Base-by-base conservation (phyloP, 2,888 invertebrate species). In the Muscina levida region DNA sequence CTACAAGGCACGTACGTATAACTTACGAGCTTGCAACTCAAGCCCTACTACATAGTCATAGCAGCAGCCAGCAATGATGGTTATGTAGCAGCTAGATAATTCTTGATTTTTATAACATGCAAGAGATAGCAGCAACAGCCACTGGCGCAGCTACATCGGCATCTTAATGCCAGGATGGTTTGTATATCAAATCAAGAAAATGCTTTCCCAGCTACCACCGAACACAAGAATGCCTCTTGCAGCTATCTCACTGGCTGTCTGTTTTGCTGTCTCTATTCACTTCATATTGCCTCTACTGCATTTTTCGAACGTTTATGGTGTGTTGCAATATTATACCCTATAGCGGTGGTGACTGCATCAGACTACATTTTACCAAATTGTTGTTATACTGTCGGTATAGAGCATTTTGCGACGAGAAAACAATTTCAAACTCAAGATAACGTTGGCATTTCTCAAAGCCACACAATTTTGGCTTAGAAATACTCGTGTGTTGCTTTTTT, bases 381-480 rank as follows among this genome's bases (percentile, higher is more conserved):
- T 31, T 31, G 31, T 3, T 8, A 5, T 31, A 31, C 19, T 4
- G 19, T n/a, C n/a, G n/a, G n/a, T n/a, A n/a, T n/a, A n/a, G n/a
- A n/a, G n/a, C n/a, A n/a, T n/a, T n/a, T n/a, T n/a, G n/a, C n/a
- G n/a, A n/a, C 1, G 15, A 11, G 15, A 48, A 51, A 53, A 24
- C n/a, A 68, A 42, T 68, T 68, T 68, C 53, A 53, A 68, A 68
- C 53, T 39, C 22, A 31, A 31, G 19, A 15, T 46, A n/a, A 8
- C 17, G n/a, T 5, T 15, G 53, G 8, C 31, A 31, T 31, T 31
- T 71, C 76, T 73, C 31, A 6, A 48, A 42, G 56, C 56, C 70
- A 76, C 53, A 70, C 76, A 79, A 79, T 68, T 80, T 72, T 39
- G 56, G 42, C 57, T 79, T 75, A 56, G 67, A 79, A 79, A 48